Evolutionary conservation across 2,888 invertebrate genomes (phyloP).

Genomic region (Phytoseiulus persimilis): DNA sequence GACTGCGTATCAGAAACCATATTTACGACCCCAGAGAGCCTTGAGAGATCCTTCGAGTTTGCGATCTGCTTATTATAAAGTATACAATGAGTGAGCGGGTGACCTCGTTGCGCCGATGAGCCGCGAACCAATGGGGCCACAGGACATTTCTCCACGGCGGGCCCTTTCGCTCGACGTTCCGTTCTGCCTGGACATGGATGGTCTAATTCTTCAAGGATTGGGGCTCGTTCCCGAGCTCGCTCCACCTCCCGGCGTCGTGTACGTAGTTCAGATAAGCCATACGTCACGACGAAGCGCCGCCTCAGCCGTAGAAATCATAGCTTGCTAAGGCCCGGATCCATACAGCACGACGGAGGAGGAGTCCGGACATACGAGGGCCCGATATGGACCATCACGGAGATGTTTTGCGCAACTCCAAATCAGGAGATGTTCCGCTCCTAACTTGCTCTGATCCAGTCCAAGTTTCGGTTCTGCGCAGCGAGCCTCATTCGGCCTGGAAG

Average conservation of each 20-base stretch:
- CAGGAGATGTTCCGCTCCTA: neutral
- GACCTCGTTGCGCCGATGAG: neutral
- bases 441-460: neutral
- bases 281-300: neutral
- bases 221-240: neutral
- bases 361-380: slow-evolving; percentile 32
- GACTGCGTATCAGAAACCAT: slow-evolving; percentile 12
- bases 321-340: slow-evolving; percentile 6
- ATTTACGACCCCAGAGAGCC: neutral
- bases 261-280: neutral
- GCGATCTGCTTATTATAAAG: neutral
- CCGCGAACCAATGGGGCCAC: neutral
- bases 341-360: slow-evolving; percentile 18
- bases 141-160: neutral
- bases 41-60: neutral
- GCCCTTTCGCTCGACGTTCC: neutral
- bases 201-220: neutral
- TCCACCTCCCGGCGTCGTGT: neutral
- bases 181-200: neutral
- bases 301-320: neutral
- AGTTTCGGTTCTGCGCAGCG: neutral
- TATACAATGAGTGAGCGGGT: neutral
- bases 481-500: too few relatives aligned
- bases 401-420: slow-evolving; percentile 25
- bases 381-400: slow-evolving; percentile 21